phyloP scores from a whole-genome alignment of 1,140 invertebrate species.

The Drosophila simulans region DNA sequence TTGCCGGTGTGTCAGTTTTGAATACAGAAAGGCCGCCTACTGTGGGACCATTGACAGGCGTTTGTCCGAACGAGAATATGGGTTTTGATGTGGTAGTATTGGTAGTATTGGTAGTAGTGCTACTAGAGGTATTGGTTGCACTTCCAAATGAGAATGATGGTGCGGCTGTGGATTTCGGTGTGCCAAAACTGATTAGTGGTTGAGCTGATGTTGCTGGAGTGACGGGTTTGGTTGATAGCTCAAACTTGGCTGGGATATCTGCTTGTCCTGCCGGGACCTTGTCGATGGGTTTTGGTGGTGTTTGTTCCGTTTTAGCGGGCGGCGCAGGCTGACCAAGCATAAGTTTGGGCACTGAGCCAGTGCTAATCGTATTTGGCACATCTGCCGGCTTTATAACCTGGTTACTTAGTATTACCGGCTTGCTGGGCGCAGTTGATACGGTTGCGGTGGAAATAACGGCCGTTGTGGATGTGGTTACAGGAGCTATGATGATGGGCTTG shows the following conservation, averaged over 20 bases:
- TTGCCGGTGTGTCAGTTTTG: slow-evolving; percentile 18
- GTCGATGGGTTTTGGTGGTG: not conserved
- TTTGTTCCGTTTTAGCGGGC: not conserved
- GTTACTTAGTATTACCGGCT: slow-evolving; percentile 30
- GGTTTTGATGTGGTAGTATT: slow-evolving; percentile 1
- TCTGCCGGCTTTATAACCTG: slow-evolving; percentile 19
- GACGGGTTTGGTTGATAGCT: not conserved
- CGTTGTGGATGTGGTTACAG: slow-evolving; percentile 14
- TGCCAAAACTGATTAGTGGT: slow-evolving; percentile 17
- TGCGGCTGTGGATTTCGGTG: slow-evolving; percentile 7
- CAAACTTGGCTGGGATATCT: not conserved
- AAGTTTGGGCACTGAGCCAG: slow-evolving; percentile 1
- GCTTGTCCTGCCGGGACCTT: not conserved
- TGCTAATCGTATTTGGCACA: not conserved
- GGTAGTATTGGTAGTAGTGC: slow-evolving; percentile 1
- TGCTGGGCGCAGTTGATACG: slow-evolving; percentile 6
- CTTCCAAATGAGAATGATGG: slow-evolving; percentile 10
- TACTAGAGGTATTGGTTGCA: not conserved
- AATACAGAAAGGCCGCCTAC: slow-evolving; percentile 37
- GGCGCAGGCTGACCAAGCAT: not conserved
- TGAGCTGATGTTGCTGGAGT: not conserved
- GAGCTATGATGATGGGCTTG: slow-evolving; percentile 11
- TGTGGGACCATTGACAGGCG: not conserved
- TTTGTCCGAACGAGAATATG: slow-evolving; percentile 22
- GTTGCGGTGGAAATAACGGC: not conserved